Evolutionary conservation across 2,113 vertebrate species (phyloP), one percentile per base, ranked within the genome.

Genomic region (Polypterus bichir): DNA sequence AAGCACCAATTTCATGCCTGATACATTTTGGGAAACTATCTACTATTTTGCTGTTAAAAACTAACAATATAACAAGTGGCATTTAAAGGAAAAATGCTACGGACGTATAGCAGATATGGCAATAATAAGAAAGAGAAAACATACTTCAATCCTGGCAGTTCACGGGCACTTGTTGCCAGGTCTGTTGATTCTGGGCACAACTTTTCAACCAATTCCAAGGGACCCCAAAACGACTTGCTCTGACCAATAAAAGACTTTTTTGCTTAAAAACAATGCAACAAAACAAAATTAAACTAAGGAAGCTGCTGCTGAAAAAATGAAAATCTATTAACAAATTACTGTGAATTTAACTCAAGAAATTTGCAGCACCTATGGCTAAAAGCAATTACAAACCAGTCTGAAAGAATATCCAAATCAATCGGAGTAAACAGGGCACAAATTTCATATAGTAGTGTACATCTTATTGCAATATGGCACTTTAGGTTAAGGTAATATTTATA

Each of bases 241-340:
- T 93, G 92, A 61, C 91, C 89, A 64, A 98, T 98, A 66, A 99
- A 98, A 65, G 91, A 88, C 75, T 99, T 99, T 84, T 89, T 97
- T 64, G 77, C 95, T 98, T 75, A 55, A 77, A 69, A 53, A 51
- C 7, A 2, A 61, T 66, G 46, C 44, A 44, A 47, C 7, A 64
- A 8, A 61, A 44, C 6, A n/a, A 48, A 9, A 27, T 27, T 27
- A 27, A 27, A 27, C 27, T 27, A 27, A 27, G 2, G 27, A 27
- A 27, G 27, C 27, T 27, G 27, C 2, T 27, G 27, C 27, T 27
- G 51, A 61, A 65, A 59, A 54, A 54, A 44, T 46, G 47, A 62
- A 52, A 65, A 47, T 46, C 11, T n/a, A 7, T 8, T 27, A 27
- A n/a, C n/a, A n/a, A 27, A 27, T 27, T 27, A 27, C 27, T 27